A percentile compares a stretch with the other conserved stretches of the same genome.
Evolutionary conservation across 2,888 invertebrate genomes (phyloP).

Genomic region (Phaedon cochleariae): DNA sequence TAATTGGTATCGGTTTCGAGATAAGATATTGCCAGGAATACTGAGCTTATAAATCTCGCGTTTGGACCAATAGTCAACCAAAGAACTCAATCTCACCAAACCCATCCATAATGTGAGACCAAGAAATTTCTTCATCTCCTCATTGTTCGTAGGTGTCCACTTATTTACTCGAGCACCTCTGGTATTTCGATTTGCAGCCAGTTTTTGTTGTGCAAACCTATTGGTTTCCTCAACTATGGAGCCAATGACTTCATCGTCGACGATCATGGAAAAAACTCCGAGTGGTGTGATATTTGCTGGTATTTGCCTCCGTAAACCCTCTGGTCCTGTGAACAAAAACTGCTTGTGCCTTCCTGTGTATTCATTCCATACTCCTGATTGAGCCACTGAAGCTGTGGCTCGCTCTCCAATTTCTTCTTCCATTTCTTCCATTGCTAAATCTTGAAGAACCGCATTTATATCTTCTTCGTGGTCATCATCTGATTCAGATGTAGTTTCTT

Average conservation of each 20-base stretch:
- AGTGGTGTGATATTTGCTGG: not conserved
- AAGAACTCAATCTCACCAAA: conserved; percentile 1
- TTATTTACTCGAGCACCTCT: not conserved
- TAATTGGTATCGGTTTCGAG: not conserved
- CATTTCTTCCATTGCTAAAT: no score
- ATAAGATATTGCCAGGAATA: not conserved
- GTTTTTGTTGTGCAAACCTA: conserved; percentile 12
- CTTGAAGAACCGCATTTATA: no score
- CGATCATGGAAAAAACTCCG: not conserved
- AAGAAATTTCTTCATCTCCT: conserved; percentile 6
- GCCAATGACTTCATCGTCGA: conserved; percentile 9
- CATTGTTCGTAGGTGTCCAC: not conserved
- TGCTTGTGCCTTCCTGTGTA: not conserved
- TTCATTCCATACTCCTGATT: not conserved
- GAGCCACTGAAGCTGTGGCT: no score
- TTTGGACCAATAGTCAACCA: not conserved
- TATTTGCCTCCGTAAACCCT: not conserved
- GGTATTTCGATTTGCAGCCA: not conserved
- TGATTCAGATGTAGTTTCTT: no score
- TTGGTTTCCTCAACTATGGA: conserved; percentile 14
- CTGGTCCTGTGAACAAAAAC: not conserved
- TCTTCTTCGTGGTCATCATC: no score
- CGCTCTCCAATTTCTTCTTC: not conserved
- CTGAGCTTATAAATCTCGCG: not conserved
- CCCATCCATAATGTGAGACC: conserved; percentile 19